phyloP scores from a whole-genome alignment of 2,113 vertebrate genomes.

The Oryzias melastigma region DNA sequence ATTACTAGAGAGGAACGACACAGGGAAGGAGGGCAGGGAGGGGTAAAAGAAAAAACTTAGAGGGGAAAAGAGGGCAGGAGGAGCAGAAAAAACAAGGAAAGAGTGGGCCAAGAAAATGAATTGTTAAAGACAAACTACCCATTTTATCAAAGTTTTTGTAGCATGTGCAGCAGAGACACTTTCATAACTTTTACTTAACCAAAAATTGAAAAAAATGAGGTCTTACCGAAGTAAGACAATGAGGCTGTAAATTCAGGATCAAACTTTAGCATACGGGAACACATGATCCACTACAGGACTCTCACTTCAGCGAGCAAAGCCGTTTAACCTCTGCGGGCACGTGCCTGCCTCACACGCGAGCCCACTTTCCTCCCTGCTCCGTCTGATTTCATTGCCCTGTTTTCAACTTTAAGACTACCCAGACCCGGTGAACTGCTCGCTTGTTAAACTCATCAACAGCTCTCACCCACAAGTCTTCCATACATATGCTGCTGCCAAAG shows the following conservation, averaged over 20 bases:
- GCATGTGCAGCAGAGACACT: too few relatives aligned
- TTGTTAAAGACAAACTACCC: not conserved
- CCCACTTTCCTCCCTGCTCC: conserved; percentile 22
- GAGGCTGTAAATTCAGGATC: not conserved
- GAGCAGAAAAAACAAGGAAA: not conserved
- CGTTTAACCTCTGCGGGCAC: conserved; percentile 43
- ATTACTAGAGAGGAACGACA: conserved; percentile 49
- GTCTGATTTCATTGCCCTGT: conserved; percentile 7
- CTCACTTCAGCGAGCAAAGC: conserved; percentile 47
- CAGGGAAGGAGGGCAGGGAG: not conserved
- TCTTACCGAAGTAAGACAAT: not conserved
- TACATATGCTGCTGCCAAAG: not conserved
- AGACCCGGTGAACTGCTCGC: conserved; percentile 3
- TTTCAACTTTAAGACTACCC: not conserved
- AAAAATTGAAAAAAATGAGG: not conserved
- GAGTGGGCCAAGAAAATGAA: not conserved
- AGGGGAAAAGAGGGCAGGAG: conserved; percentile 6
- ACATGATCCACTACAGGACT: conserved; percentile 37
- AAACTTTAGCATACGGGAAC: conserved; percentile 20
- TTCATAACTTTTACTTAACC: too few relatives aligned
- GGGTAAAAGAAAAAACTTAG: conserved; percentile 1
- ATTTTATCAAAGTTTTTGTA: not conserved
- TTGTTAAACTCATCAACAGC: conserved; percentile 5
- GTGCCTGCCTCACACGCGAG: conserved; percentile 31
- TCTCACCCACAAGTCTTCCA: not conserved